A percentile compares a stretch with the other conserved stretches of the same genome.
Evolutionary conservation across 2,113 vertebrate genomes (phyloP).

Genomic region (Myotis davidii): DNA sequence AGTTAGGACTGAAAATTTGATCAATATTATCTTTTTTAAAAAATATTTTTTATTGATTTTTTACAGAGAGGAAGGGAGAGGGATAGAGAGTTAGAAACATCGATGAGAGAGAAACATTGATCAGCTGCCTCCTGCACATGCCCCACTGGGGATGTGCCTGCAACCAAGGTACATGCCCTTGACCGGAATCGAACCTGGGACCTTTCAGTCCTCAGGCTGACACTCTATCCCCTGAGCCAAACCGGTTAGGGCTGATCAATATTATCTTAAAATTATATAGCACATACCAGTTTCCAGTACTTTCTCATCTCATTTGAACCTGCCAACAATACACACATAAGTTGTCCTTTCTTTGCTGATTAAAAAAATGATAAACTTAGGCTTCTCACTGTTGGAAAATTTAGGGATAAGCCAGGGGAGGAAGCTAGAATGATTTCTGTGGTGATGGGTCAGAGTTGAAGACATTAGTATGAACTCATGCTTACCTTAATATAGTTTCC

Average conservation of each 20-base stretch:
- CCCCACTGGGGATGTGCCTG: too few species aligned
- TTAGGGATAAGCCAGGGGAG: neutral
- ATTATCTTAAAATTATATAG: neutral
- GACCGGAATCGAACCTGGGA: too few species aligned
- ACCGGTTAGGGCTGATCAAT: neutral
- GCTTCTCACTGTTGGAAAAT: neutral
- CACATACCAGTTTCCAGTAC: neutral
- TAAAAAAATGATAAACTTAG: neutral
- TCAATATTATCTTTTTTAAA: neutral
- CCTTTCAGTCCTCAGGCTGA: too few species aligned
- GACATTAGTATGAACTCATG: neutral
- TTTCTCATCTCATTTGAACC: conserved; percentile 8
- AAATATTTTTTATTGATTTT: too few species aligned
- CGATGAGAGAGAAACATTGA: too few species aligned
- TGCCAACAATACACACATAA: neutral
- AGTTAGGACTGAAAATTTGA: neutral
- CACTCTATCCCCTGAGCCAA: too few species aligned
- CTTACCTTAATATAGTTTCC: neutral
- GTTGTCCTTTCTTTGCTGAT: neutral
- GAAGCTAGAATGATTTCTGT: neutral
- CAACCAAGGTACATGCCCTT: too few species aligned
- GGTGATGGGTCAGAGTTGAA: neutral
- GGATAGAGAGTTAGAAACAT: too few species aligned
- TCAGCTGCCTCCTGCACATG: too few species aligned
- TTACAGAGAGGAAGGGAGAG: too few species aligned